phyloP scores from a whole-genome alignment of 2,797 vertebrate genomes.

The Hapalemur alaotrensis region DNA sequence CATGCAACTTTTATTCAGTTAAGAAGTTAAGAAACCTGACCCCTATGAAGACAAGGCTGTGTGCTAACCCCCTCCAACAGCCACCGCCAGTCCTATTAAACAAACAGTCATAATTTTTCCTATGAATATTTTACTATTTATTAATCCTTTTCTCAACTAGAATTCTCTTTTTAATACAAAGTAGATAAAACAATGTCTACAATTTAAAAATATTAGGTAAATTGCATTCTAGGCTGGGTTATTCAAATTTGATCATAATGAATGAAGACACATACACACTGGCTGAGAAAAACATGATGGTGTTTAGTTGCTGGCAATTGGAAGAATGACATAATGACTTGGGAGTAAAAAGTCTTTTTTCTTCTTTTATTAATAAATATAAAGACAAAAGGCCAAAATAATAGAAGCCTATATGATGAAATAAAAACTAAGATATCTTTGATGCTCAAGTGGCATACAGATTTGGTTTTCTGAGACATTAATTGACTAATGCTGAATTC shows the following conservation, averaged over 20 bases:
- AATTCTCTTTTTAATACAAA: background rate
- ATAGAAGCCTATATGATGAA: conserved; percentile 33
- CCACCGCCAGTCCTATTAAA: background rate
- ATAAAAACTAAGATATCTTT: conserved; percentile 40
- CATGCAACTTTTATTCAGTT: background rate
- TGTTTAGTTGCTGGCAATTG: conserved; percentile 10
- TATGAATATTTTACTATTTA: background rate
- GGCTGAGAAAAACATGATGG: background rate
- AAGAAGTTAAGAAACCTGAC: background rate
- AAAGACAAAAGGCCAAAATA: conserved; percentile 46
- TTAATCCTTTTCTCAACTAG: background rate
- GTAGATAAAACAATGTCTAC: background rate
- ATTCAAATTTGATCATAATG: background rate
- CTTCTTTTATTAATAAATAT: conserved; percentile 51
- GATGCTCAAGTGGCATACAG: conserved; percentile 55
- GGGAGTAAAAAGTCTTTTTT: conserved; percentile 49
- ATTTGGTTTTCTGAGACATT: conserved; percentile 53
- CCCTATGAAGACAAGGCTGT: background rate
- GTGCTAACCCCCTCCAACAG: background rate
- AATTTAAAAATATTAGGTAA: conserved; percentile 16
- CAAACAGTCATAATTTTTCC: background rate
- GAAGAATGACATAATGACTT: conserved; percentile 32
- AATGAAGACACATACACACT: background rate
- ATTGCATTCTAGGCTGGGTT: background rate
- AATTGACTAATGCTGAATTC: conserved; percentile 60